These are phyloP conservation scores for Bombus balteatus DNA, from an alignment of 1,140 invertebrate genomes.

Conservation along the genomic window DNA sequence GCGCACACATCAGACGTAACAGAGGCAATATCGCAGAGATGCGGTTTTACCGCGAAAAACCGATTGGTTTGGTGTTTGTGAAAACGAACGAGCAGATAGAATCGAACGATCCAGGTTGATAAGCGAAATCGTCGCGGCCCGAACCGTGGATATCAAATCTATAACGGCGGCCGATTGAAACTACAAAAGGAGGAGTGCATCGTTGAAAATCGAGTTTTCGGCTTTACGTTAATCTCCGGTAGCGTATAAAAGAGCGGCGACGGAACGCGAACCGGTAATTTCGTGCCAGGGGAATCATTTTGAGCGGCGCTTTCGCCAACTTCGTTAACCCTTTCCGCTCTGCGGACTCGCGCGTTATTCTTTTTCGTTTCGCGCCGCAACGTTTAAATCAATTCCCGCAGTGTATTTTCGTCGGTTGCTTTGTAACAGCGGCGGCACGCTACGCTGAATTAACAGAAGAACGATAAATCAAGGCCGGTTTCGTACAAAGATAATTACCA, in stretches of 20 bases:
- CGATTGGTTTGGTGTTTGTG: not conserved
- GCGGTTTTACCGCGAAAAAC: not conserved
- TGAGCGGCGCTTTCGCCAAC: not conserved
- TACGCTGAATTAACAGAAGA: not conserved
- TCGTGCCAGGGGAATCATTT: not conserved
- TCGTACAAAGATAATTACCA: not conserved
- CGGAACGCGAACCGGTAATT: not conserved
- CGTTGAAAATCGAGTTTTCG: conserved; percentile 29
- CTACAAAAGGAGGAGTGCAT: conserved; percentile 15
- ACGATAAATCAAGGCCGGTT: not conserved
- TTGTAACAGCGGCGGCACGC: not conserved
- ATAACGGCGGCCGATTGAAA: conserved; percentile 36
- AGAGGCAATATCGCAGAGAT: not conserved
- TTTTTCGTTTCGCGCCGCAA: not conserved
- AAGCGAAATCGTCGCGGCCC: conserved; percentile 30
- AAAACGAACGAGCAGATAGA: conserved; percentile 28
- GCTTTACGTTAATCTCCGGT: conserved; percentile 22
- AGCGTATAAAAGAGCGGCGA: conserved; percentile 16
- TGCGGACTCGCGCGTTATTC: not conserved
- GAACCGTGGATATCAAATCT: conserved; percentile 55
- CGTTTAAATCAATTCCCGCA: not conserved
- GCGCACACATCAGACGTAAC: not conserved
- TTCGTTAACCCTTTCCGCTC: conserved; percentile 21
- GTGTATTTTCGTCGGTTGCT: not conserved
- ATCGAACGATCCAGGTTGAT: conserved; percentile 44